Conservation (phyloP, 2,797 vertebrate species). For the Falco peregrinus region DNA sequence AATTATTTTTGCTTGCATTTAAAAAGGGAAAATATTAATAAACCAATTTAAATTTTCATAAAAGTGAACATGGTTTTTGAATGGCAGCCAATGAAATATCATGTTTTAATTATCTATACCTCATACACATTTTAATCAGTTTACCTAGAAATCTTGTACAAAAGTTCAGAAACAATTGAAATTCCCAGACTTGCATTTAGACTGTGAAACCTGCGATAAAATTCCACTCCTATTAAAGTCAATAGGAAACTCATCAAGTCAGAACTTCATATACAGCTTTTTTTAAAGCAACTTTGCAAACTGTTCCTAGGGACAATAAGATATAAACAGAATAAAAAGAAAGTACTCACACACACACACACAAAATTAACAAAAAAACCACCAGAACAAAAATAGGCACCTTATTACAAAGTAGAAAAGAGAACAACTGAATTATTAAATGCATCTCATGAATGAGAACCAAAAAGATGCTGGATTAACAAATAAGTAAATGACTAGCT, state of each 20-base stretch:
- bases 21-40: neutral
- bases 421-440: neutral
- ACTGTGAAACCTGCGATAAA: neutral
- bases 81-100: neutral
- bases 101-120: conserved; percentile 2
- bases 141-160: neutral
- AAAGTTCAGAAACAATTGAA: neutral
- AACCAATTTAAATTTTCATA: neutral
- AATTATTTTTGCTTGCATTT: neutral
- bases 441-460: neutral
- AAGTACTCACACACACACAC: neutral
- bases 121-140: neutral
- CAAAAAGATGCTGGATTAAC: neutral
- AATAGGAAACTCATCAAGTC: neutral
- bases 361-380: no score
- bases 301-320: neutral
- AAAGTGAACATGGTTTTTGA: neutral
- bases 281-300: neutral
- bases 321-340: neutral
- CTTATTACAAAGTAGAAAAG: neutral
- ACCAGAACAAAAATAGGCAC: neutral
- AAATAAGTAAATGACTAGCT: neutral
- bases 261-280: neutral
- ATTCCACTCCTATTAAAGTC: neutral
- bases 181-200: neutral